phyloP scores from a whole-genome alignment of 2,797 vertebrate species.

The Gobionotothen gibberifrons region DNA sequence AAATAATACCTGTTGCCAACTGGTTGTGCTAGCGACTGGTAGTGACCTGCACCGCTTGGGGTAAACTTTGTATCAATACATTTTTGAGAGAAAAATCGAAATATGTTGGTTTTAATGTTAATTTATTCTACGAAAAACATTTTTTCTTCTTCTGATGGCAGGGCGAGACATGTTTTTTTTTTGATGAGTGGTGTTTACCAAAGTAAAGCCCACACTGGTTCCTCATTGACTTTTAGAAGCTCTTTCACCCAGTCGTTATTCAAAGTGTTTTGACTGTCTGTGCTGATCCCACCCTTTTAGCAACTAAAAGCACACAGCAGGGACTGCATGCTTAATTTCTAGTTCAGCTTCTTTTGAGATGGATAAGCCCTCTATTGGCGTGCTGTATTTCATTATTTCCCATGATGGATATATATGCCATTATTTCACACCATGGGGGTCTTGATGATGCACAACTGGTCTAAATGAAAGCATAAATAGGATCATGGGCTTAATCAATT shows the following conservation, averaged over 20 bases:
- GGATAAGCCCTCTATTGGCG: conserved; percentile 50
- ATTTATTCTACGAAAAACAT: conserved; percentile 20
- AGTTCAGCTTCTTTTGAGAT: conserved; percentile 40
- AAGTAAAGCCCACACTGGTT: conserved; percentile 14
- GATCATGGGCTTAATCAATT: conserved; percentile 53
- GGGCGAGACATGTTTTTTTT: conserved; percentile 26
- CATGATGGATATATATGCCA: neutral
- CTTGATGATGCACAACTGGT: conserved; percentile 33
- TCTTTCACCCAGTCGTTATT: conserved; percentile 30
- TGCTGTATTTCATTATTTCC: conserved; percentile 45
- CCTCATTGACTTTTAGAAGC: conserved; percentile 37
- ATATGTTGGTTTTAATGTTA: conserved; percentile 5
- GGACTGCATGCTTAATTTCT: conserved; percentile 51
- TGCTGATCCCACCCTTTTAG: conserved; percentile 52
- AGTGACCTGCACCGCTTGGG: neutral
- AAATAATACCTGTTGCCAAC: conserved; percentile 24
- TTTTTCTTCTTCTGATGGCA: neutral
- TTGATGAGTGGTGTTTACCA: conserved; percentile 17
- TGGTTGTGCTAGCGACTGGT: neutral
- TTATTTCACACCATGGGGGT: conserved; percentile 51
- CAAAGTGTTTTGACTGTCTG: conserved; percentile 43
- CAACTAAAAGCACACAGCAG: conserved; percentile 46
- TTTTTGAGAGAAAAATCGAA: neutral
- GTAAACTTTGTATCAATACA: neutral
- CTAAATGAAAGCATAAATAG: conserved; percentile 58